phyloP scores from a whole-genome alignment of 2,113 vertebrate genomes.

The Pygoscelis antarcticus region DNA sequence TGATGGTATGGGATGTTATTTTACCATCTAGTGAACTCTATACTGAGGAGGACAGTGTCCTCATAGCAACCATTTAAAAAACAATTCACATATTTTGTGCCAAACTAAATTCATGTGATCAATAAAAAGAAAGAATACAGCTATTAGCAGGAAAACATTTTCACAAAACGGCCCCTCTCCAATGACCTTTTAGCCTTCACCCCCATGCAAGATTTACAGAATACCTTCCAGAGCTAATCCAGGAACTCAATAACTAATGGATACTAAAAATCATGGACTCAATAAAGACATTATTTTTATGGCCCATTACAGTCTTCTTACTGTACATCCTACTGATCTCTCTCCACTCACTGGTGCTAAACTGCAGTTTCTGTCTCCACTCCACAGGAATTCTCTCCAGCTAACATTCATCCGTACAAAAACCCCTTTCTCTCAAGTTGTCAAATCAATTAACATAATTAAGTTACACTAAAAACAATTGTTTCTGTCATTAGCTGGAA shows the following conservation, averaged over 20 bases:
- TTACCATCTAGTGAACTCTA: background rate
- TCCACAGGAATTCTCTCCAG: constrained; percentile 40
- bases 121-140: constrained; percentile 4
- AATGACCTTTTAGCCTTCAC: background rate
- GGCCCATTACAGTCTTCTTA: constrained; percentile 50
- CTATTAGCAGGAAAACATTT: background rate
- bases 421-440: background rate
- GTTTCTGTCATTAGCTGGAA: constrained; percentile 24
- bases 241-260: constrained; percentile 52
- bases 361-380: constrained; percentile 19
- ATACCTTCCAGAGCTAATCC: constrained; percentile 5
- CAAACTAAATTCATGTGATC: constrained; percentile 2
- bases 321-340: constrained; percentile 55
- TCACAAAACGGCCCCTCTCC: background rate
- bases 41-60: background rate
- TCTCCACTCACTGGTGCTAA: background rate
- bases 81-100: background rate
- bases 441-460: constrained; percentile 54
- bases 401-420: constrained; percentile 40
- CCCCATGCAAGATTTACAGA: background rate
- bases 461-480: constrained; percentile 40
- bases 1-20: background rate
- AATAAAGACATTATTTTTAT: constrained; percentile 62
- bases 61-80: background rate
- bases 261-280: constrained; percentile 61